phyloP scores from a whole-genome alignment of 2,797 vertebrate species.

The Heterohyrax brucei region DNA sequence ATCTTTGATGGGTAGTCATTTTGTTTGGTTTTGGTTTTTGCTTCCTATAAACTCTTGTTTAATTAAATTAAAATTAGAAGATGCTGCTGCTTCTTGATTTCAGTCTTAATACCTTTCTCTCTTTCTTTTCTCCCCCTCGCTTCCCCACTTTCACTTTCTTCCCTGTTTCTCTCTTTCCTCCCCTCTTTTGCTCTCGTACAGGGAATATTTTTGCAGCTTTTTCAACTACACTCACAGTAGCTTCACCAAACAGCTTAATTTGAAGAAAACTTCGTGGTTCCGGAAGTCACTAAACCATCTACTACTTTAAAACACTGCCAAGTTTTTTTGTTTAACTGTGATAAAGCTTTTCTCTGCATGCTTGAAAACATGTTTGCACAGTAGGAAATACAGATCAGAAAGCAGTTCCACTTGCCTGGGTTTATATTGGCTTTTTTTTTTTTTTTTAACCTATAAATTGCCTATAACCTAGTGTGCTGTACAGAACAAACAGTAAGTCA shows the following conservation, averaged over 20 bases:
- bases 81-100: neutral
- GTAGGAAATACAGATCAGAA: neutral
- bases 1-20: neutral
- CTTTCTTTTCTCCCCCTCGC: neutral
- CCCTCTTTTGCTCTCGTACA: neutral
- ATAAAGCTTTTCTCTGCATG: neutral
- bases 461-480: neutral
- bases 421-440: neutral
- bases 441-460: neutral
- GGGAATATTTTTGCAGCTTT: neutral
- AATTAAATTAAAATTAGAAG: slow-evolving; percentile 24
- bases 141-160: no score
- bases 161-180: neutral
- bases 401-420: neutral
- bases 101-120: neutral
- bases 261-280: neutral
- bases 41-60: neutral
- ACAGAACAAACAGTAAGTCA: neutral
- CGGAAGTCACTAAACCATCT: neutral
- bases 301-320: neutral
- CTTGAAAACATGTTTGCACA: neutral
- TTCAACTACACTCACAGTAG: neutral
- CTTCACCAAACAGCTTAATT: neutral
- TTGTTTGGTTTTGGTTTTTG: neutral
- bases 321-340: neutral